A percentile compares a stretch with the other conserved stretches of the same genome.
These are phyloP conservation scores for Anguilla obscura DNA, from an alignment of 2,797 vertebrate genomes.

Conservation along the genomic window DNA sequence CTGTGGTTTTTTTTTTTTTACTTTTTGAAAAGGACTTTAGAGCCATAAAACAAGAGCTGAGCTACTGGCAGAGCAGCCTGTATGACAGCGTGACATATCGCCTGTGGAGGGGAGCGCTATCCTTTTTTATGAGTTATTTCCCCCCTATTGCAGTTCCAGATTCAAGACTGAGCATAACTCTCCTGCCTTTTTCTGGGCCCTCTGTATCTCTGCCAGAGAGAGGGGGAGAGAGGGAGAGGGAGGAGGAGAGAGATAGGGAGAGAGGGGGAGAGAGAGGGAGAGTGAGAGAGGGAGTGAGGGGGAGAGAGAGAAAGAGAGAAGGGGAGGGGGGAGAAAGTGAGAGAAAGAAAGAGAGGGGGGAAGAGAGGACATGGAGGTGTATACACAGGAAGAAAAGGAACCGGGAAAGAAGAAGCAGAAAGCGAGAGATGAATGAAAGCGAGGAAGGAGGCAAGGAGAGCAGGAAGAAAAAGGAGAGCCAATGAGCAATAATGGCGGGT, in stretches of 20 bases:
- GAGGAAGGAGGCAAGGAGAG: neutral
- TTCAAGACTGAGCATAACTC: conserved; percentile 12
- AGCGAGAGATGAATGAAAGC: neutral
- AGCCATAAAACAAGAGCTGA: neutral
- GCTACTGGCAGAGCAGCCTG: neutral
- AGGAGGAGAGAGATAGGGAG: conserved; percentile 20
- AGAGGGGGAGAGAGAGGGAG: neutral
- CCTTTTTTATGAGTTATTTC: conserved; percentile 23
- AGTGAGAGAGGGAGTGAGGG: neutral
- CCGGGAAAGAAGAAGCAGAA: neutral
- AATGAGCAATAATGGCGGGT: too few relatives aligned
- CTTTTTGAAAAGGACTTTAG: neutral
- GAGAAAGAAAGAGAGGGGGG: neutral
- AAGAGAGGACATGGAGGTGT: neutral
- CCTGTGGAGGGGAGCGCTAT: neutral
- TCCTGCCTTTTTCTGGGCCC: conserved; percentile 1
- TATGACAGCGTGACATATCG: neutral
- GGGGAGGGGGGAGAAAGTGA: neutral
- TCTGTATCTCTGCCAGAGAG: conserved; percentile 7
- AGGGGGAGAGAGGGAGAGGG: neutral
- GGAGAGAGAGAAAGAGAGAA: too few relatives aligned
- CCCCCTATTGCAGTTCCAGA: neutral
- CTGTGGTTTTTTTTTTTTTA: neutral
- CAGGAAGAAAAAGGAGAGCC: neutral
- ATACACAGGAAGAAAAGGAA: neutral